Evolutionary conservation across 2,888 invertebrate genomes (phyloP), one percentile per base, ranked within the genome.

Genomic region (Cheilosia urbana): DNA sequence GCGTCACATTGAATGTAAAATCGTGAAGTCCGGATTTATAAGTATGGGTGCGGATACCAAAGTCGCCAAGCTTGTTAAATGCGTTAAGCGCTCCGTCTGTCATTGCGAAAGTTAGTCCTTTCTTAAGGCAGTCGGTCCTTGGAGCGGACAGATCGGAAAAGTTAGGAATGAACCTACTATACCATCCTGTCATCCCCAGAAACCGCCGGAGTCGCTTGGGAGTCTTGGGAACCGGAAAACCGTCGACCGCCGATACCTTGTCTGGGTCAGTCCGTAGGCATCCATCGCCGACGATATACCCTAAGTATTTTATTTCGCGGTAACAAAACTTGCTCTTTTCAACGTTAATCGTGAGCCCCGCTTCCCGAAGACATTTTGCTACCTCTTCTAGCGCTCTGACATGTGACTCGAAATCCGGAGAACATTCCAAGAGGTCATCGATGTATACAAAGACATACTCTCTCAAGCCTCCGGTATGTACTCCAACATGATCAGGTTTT

Each of bases 281-380:
- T n/a, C n/a, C n/a, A n/a, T 42, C 42, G 15, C 63, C 63, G n/a
- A 63, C 49, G 1, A 63, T 19, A 37, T 65, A 65, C 1, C 37
- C 63, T 2, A 65, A 19, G 13, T 49, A 65, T 13, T 49, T 65
- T 7, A 65, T 34, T 17, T 65, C 63, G 9, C 21, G 30, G 30
- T 30, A 30, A 15, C 40, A 40, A 15, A 40, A 40, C 1, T 40
- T 40, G 40, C 40, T 40, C 4, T 40, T 40, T 15, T 40, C n/a
- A n/a, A n/a, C 37, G 9, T 40, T 40, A 11, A 40, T 9, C 11
- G 37, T 40, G 9, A 40, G 37, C 6, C 15, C 40, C 11, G 40
- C 15, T 40, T 40, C 40, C 15, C 40, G 13, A 40, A 40, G 40
- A 15, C 40, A 40, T 15, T 6, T 3, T 6, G 15, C 9, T 40